These are phyloP conservation scores for Melangyna quadrimaculata DNA, from an alignment of 2,888 invertebrate species.

Conservation along the genomic window DNA sequence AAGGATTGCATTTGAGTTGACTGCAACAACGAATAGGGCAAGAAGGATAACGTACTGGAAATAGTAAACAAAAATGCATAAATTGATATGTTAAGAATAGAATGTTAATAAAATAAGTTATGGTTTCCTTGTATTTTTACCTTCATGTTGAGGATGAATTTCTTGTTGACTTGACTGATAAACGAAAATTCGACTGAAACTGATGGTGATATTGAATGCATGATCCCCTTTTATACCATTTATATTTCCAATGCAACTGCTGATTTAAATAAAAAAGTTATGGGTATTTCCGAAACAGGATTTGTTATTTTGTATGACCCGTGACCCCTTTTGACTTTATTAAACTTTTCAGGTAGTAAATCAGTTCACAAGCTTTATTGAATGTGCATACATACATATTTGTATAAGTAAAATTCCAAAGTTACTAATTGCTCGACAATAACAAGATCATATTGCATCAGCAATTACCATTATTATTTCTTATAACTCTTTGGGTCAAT, in stretches of 20 bases:
- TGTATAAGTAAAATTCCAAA: too few species aligned
- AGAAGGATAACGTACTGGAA: background rate
- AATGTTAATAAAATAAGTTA: background rate
- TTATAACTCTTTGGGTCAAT: too few species aligned
- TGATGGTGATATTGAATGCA: background rate
- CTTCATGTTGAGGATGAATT: background rate
- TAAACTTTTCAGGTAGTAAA: too few species aligned
- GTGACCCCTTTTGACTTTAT: too few species aligned
- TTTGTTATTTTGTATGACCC: background rate
- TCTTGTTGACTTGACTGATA: background rate
- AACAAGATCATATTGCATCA: too few species aligned
- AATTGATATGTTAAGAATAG: background rate
- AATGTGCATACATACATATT: too few species aligned
- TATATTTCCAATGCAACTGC: background rate
- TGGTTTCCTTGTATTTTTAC: background rate
- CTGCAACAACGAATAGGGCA: background rate
- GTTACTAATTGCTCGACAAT: too few species aligned
- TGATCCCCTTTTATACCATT: background rate
- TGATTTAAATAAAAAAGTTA: background rate
- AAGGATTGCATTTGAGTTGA: background rate
- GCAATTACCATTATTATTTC: too few species aligned
- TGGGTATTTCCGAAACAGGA: background rate
- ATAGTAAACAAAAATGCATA: background rate
- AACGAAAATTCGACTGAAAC: background rate
- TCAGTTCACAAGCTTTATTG: too few species aligned